Percentiles rank a stretch among this genome's conserved stretches.
These are phyloP conservation scores for Pandemis corylana DNA, from an alignment of 2,888 invertebrate genomes.

Conservation along the genomic window DNA sequence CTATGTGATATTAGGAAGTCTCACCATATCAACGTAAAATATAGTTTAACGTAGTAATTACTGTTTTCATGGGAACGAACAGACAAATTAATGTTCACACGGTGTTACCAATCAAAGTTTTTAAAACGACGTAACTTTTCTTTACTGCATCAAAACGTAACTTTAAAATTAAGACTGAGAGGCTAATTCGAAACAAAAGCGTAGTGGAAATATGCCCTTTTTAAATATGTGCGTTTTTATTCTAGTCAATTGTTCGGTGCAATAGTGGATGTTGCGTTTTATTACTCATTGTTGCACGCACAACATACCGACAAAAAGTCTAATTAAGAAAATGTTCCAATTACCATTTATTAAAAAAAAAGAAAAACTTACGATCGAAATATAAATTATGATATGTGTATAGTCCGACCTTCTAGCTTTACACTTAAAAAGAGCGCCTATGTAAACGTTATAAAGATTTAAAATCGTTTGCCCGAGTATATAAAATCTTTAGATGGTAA, in stretches of 20 bases:
- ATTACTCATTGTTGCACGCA: neutral
- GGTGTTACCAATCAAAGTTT: neutral
- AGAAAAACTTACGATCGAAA: too few species aligned
- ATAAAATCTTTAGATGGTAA: too few species aligned
- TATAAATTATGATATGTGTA: too few species aligned
- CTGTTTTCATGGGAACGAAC: slow-evolving; percentile 3
- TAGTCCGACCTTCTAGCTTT: too few species aligned
- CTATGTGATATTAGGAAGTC: neutral
- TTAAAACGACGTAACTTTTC: neutral
- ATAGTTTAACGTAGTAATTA: neutral
- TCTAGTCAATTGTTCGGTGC: neutral
- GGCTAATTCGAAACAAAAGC: neutral
- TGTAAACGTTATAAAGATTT: too few species aligned
- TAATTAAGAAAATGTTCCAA: neutral
- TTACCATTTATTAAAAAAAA: neutral
- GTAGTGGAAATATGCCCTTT: neutral
- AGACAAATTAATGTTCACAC: neutral
- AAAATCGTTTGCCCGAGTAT: too few species aligned
- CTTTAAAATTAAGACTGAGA: neutral
- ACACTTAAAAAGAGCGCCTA: too few species aligned
- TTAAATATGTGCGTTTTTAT: neutral
- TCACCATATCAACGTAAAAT: neutral
- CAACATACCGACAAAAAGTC: neutral
- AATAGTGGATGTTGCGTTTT: neutral
- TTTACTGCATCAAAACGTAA: neutral